These are phyloP conservation scores for Formica aserva DNA, from an alignment of 2,888 invertebrate species.

Conservation along the genomic window DNA sequence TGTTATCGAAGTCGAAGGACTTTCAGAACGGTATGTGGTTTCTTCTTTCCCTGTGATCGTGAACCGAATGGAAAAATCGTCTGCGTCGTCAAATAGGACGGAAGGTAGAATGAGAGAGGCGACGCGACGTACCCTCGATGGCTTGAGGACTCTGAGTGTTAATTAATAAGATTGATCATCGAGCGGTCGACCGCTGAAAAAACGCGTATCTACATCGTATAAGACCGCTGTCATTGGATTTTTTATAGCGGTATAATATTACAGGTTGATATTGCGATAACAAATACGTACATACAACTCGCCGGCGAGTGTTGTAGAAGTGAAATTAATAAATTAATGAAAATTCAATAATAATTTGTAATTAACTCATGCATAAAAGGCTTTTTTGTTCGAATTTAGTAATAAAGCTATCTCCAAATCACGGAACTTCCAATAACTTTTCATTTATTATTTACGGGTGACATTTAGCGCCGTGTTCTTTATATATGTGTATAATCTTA, in stretches of 20 bases:
- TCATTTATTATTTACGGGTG: not conserved
- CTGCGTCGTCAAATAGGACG: conserved; percentile 38
- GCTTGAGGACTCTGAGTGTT: conserved; percentile 76
- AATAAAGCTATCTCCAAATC: conserved; percentile 14
- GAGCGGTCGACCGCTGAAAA: conserved; percentile 70
- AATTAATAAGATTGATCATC: conserved; percentile 84
- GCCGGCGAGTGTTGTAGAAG: not conserved
- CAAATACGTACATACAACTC: not conserved
- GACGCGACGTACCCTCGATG: conserved; percentile 31
- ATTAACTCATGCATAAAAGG: conserved; percentile 8
- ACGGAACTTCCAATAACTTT: not conserved
- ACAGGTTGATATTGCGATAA: not conserved
- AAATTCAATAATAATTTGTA: conserved; percentile 1
- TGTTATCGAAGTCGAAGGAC: conserved; percentile 58
- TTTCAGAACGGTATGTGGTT: conserved; percentile 40
- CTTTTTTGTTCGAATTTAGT: conserved; percentile 10
- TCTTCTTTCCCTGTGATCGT: conserved; percentile 33
- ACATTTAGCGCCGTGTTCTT: not conserved
- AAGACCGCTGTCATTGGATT: conserved; percentile 46
- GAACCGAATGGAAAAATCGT: conserved; percentile 60
- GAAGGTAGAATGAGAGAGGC: not conserved
- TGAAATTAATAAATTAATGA: not conserved
- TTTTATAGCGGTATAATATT: conserved; percentile 50
- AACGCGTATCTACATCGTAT: conserved; percentile 57
- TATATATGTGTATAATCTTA: not conserved